Percentiles rank a stretch among this genome's conserved stretches.
phyloP scores from a whole-genome alignment of 2,797 vertebrate genomes.

The Takifugu ocellatus region DNA sequence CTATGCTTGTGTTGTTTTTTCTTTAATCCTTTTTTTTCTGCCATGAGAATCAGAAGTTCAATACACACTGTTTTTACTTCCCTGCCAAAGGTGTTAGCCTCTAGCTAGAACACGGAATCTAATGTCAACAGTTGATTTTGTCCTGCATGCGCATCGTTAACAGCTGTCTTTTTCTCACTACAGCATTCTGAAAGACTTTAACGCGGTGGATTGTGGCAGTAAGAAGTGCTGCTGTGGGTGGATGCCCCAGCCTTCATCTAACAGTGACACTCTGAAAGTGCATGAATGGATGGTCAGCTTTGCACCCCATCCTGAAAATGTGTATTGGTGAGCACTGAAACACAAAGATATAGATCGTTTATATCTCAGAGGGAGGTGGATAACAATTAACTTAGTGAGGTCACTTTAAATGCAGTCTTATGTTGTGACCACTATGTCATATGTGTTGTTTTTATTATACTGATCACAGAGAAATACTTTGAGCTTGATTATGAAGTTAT shows the following conservation, averaged over 20 bases:
- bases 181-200: slow-evolving; percentile 95
- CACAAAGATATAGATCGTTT: not conserved
- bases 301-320: slow-evolving; percentile 85
- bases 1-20: not conserved
- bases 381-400: not conserved
- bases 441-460: no score
- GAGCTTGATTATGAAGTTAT: no score
- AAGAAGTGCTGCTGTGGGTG: slow-evolving; percentile 68
- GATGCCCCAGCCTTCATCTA: slow-evolving; percentile 80
- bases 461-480: no score
- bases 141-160: slow-evolving; percentile 13
- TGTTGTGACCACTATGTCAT: not conserved
- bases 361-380: not conserved
- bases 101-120: not conserved
- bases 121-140: slow-evolving; percentile 8
- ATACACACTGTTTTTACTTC: not conserved
- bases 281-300: slow-evolving; percentile 82
- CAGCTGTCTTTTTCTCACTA: slow-evolving; percentile 13
- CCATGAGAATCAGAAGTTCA: no score
- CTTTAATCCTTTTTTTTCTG: no score
- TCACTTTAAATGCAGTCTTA: no score
- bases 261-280: slow-evolving; percentile 72
- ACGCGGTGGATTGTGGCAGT: slow-evolving; percentile 82
- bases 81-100: not conserved
- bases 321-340: slow-evolving; percentile 82